Conservation (phyloP, 1,140 invertebrate genomes). For the Adoxophyes honmai region DNA sequence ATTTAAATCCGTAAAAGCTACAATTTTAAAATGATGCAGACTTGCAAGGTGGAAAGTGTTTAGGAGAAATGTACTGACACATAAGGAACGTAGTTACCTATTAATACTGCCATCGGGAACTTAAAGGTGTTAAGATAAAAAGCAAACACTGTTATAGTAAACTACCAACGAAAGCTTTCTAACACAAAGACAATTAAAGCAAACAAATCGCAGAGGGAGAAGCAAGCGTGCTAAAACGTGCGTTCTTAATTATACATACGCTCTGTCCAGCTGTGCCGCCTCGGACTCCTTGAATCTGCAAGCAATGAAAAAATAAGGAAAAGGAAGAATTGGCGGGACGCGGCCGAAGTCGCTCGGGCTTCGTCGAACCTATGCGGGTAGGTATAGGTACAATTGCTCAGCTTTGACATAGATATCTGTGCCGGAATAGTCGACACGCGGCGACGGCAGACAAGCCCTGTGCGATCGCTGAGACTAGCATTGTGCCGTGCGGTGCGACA, state of each 20-base stretch:
- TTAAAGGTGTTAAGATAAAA: background rate
- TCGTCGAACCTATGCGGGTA: too few relatives aligned
- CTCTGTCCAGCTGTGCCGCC: slow-evolving; percentile 88
- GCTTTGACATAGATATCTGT: background rate
- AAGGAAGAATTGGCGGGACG: slow-evolving; percentile 54
- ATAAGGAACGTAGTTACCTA: too few relatives aligned
- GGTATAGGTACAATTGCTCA: background rate
- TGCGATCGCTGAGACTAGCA: slow-evolving; percentile 46
- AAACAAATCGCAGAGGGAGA: slow-evolving; percentile 2
- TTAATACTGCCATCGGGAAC: too few relatives aligned
- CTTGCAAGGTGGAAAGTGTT: too few relatives aligned
- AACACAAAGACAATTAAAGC: background rate
- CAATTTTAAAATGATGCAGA: too few relatives aligned
- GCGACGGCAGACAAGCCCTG: slow-evolving; percentile 29
- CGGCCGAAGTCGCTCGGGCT: too few relatives aligned
- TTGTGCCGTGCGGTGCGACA: slow-evolving; percentile 23
- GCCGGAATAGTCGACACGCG: background rate
- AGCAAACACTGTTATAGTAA: background rate
- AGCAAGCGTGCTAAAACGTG: slow-evolving; percentile 41
- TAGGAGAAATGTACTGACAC: too few relatives aligned
- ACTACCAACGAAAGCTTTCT: slow-evolving; percentile 4
- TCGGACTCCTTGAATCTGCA: slow-evolving; percentile 93
- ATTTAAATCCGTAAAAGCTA: too few relatives aligned
- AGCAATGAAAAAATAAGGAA: slow-evolving; percentile 81
- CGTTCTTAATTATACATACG: slow-evolving; percentile 83